phyloP scores from a whole-genome alignment of 2,888 invertebrate species.

The Callimorpha dominula region DNA sequence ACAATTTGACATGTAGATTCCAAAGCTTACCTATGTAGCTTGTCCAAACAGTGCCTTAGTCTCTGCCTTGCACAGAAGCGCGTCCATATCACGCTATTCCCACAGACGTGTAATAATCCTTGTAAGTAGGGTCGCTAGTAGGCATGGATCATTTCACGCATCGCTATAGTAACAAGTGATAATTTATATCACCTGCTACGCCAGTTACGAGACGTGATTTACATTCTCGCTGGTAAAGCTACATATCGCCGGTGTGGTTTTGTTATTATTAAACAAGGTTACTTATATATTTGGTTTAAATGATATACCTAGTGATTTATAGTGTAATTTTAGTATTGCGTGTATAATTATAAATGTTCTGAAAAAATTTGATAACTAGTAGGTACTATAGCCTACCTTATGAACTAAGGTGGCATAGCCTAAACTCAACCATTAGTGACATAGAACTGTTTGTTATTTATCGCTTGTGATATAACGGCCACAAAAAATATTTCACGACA shows the following conservation, averaged over 20 bases:
- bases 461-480: no score
- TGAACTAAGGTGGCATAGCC: no score
- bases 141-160: background rate
- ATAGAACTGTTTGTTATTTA: no score
- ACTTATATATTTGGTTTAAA: constrained; percentile 1
- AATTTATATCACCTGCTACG: background rate
- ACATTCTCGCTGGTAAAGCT: background rate
- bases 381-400: no score
- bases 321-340: background rate
- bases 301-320: background rate
- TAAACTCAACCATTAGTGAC: no score
- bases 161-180: background rate
- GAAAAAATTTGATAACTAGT: background rate
- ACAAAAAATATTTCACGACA: no score
- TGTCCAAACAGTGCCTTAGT: no score
- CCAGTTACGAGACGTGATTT: background rate
- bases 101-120: background rate
- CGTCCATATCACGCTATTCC: background rate
- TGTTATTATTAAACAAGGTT: background rate
- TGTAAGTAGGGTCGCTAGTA: background rate
- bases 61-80: no score
- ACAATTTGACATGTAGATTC: no score
- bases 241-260: background rate
- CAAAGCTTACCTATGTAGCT: no score
- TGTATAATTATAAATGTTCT: background rate